A percentile compares a stretch with the other conserved stretches of the same genome.
Evolutionary conservation across 1,140 invertebrate species (phyloP).

Genomic region (Formica selysi): DNA sequence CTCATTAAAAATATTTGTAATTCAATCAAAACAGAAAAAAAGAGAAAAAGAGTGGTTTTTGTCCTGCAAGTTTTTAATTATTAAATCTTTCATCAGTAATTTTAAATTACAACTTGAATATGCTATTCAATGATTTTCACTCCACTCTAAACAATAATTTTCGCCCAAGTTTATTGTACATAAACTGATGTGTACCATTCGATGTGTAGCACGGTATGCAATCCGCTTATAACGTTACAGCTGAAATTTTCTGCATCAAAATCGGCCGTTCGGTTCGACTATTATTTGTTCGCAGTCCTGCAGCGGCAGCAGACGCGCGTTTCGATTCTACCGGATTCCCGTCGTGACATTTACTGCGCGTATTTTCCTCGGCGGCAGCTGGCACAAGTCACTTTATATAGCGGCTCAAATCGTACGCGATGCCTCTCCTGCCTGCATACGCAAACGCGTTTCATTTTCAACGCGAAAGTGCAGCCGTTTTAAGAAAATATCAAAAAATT

Average conservation of each 20-base stretch:
- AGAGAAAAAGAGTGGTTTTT: too few relatives aligned
- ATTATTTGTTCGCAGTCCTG: conserved; percentile 60
- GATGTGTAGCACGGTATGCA: background rate
- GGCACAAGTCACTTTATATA: conserved; percentile 47
- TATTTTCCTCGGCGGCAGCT: conserved; percentile 70
- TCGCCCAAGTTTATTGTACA: background rate
- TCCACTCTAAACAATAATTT: conserved; percentile 12
- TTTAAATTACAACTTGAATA: background rate
- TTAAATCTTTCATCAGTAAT: background rate
- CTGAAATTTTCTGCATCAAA: conserved; percentile 43
- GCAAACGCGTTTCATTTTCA: conserved; percentile 11
- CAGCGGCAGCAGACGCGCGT: conserved; percentile 29
- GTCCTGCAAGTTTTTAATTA: background rate
- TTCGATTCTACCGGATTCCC: conserved; percentile 55
- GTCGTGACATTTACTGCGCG: conserved; percentile 64
- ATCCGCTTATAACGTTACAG: conserved; percentile 54
- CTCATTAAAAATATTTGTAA: background rate
- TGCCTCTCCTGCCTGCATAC: background rate
- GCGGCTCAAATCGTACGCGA: conserved; percentile 39
- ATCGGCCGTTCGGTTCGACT: conserved; percentile 4
- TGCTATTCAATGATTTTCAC: background rate
- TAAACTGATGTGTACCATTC: too few relatives aligned
- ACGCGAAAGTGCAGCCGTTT: background rate
- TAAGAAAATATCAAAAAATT: background rate
- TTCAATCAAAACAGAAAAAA: background rate